phyloP scores from a whole-genome alignment of 1,140 invertebrate species.

The Drosophila repleta region DNA sequence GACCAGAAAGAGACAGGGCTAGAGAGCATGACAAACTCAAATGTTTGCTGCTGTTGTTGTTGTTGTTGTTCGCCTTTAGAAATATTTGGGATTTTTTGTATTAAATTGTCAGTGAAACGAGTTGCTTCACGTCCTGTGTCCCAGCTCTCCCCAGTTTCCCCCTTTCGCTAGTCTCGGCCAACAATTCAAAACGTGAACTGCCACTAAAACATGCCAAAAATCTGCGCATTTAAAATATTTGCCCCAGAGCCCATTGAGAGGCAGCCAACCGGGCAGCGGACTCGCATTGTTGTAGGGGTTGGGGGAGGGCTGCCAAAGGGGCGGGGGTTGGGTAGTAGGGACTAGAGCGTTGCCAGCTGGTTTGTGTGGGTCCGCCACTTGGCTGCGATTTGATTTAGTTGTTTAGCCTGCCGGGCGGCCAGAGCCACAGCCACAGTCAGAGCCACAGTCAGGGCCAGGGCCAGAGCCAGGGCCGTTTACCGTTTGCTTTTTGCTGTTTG shows the following conservation, averaged over 20 bases:
- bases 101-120: conserved; percentile 81
- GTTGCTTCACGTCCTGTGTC: conserved; percentile 19
- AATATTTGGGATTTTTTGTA: conserved; percentile 78
- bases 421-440: background rate
- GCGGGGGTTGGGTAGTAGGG: background rate
- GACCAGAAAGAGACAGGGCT: no score
- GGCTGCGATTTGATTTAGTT: conserved; percentile 81
- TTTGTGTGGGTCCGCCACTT: conserved; percentile 48
- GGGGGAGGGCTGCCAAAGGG: background rate
- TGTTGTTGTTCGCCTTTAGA: conserved; percentile 49
- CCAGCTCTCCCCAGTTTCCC: background rate
- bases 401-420: conserved; percentile 47
- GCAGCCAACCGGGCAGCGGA: conserved; percentile 60
- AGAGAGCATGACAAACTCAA: conserved; percentile 47
- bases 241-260: conserved; percentile 78
- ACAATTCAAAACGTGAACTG: conserved; percentile 81
- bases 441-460: background rate
- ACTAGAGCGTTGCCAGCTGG: conserved; percentile 29
- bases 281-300: conserved; percentile 25
- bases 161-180: conserved; percentile 35
- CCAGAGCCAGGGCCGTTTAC: background rate
- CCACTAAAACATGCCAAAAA: conserved; percentile 82
- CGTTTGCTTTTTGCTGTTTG: conserved; percentile 14
- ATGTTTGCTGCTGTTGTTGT: conserved; percentile 4
- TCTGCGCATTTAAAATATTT: conserved; percentile 81